These are phyloP conservation scores for Drosophila aff. DNA, from an alignment of 1,140 invertebrate genomes.

Conservation along the genomic window DNA sequence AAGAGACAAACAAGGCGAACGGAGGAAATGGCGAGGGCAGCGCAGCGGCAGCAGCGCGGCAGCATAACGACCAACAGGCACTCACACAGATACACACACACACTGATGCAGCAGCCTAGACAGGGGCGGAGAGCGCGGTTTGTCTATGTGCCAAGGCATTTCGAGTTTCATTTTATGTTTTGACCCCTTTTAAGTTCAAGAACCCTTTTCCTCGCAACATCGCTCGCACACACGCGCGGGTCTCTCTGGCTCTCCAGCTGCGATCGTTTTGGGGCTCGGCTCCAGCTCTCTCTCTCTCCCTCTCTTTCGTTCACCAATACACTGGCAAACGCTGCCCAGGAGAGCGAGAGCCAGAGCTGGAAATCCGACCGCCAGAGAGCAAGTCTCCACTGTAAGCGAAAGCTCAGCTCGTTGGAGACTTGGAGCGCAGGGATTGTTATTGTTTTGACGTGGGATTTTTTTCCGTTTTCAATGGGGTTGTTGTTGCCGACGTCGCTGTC, in stretches of 20 bases:
- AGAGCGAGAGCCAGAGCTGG: constrained; percentile 8
- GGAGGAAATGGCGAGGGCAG: constrained; percentile 60
- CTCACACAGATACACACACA: constrained; percentile 24
- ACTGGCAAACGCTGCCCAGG: constrained; percentile 31
- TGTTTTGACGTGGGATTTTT: constrained; percentile 65
- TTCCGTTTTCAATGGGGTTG: constrained; percentile 36
- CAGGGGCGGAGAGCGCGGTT: constrained; percentile 62
- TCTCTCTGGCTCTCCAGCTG: constrained; percentile 64
- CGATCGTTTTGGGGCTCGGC: constrained; percentile 56
- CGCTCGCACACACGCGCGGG: constrained; percentile 10
- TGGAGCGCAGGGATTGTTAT: constrained; percentile 75
- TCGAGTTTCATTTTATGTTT: constrained; percentile 84
- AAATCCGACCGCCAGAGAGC: constrained; percentile 16
- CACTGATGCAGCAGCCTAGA: constrained; percentile 12
- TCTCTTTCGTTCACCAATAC: constrained; percentile 5
- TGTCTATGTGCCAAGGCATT: constrained; percentile 82
- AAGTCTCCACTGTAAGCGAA: constrained; percentile 55
- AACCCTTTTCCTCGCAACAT: constrained; percentile 79
- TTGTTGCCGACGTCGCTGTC: constrained; percentile 15
- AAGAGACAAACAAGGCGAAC: constrained; percentile 65
- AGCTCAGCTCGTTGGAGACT: constrained; percentile 72
- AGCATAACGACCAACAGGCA: constrained; percentile 65
- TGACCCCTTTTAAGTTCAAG: constrained; percentile 84
- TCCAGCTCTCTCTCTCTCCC: constrained; percentile 23
- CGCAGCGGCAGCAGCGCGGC: constrained; percentile 49